Conservation (phyloP, 2,113 vertebrate species). For the rabbit (Oryctolagus cuniculus) region DNA sequence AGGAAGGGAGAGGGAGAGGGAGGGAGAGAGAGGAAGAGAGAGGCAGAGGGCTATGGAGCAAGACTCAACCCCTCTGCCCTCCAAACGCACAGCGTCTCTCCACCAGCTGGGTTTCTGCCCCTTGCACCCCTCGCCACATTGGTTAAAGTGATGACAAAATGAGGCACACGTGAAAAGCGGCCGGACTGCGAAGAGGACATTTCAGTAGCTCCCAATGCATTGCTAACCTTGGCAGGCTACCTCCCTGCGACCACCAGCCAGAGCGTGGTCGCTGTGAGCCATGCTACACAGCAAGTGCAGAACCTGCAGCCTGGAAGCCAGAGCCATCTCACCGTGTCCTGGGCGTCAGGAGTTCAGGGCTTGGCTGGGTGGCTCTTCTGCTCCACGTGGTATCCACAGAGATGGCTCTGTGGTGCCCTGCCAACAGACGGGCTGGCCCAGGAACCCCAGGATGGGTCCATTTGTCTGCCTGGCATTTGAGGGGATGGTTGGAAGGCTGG, state of each 20-base stretch:
- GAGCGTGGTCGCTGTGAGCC: neutral
- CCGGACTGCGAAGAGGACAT: too few relatives aligned
- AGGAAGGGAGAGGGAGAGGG: neutral
- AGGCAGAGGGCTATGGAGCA: neutral
- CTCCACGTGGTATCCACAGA: neutral
- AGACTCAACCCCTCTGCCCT: neutral
- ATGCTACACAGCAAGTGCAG: neutral
- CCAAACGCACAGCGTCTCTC: neutral
- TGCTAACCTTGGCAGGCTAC: rapidly evolving
- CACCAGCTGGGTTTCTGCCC: neutral
- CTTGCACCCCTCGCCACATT: rapidly evolving
- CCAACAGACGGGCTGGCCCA: neutral
- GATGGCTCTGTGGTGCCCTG: too few relatives aligned
- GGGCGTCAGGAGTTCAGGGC: neutral
- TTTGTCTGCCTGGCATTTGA: neutral
- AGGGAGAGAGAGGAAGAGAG: neutral
- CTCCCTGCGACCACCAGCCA: neutral
- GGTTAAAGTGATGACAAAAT: neutral
- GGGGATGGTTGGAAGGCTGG: neutral
- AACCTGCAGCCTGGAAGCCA: neutral
- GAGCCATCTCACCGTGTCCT: neutral
- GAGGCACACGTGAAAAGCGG: too few relatives aligned
- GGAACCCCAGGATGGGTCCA: too few relatives aligned
- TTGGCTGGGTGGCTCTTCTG: neutral
- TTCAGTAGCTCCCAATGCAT: neutral